Percentiles rank a stretch among this genome's conserved stretches.
Conservation (phyloP, 2,113 vertebrate genomes). For the Chelonoidis abingdonii region DNA sequence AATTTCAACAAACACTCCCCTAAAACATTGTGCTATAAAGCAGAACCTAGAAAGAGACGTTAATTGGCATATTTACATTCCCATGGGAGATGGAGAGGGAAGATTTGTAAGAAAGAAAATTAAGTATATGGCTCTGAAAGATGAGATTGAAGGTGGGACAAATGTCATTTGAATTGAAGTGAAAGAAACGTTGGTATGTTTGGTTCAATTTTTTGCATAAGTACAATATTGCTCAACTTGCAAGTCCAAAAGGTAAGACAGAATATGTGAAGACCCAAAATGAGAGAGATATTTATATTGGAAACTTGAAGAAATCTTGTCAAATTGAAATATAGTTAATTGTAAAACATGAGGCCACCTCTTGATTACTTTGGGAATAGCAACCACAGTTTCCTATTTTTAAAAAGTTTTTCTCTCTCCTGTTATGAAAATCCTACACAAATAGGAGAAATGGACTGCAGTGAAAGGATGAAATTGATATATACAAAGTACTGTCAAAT, state of each 20-base stretch:
- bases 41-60: slow-evolving; percentile 2
- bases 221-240: not conserved
- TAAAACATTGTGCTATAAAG: slow-evolving; percentile 7
- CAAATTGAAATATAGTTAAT: slow-evolving; percentile 44
- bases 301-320: slow-evolving; percentile 28
- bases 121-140: slow-evolving; percentile 15
- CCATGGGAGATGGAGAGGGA: slow-evolving; percentile 6
- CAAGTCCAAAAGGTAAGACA: not conserved
- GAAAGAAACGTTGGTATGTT: not conserved
- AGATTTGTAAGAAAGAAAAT: slow-evolving; percentile 52
- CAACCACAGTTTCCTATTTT: slow-evolving; percentile 47
- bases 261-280: slow-evolving; percentile 8
- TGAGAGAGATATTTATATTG: not conserved
- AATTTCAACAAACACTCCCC: not conserved
- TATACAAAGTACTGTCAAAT: slow-evolving; percentile 68
- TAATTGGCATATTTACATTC: slow-evolving; percentile 3
- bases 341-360: slow-evolving; percentile 34
- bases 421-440: slow-evolving; percentile 51
- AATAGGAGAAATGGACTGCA: slow-evolving; percentile 67
- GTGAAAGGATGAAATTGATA: slow-evolving; percentile 60
- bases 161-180: not conserved
- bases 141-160: slow-evolving; percentile 12
- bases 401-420: slow-evolving; percentile 41
- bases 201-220: not conserved
- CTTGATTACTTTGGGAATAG: slow-evolving; percentile 50